Conservation (phyloP, 2,113 vertebrate genomes). For the Microtus ochrogaster region DNA sequence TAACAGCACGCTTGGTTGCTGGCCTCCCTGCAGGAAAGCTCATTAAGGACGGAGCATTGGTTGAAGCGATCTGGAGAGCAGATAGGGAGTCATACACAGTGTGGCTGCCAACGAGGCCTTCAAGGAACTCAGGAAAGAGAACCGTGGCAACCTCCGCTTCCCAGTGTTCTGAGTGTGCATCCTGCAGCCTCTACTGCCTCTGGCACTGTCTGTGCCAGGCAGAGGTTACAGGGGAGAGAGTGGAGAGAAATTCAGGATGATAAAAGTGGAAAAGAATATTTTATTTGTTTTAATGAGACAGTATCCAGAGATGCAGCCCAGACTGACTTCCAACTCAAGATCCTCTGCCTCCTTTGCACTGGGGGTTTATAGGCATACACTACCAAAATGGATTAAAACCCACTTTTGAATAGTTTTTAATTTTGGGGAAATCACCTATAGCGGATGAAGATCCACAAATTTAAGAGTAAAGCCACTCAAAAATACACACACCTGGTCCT, state of each 20-base stretch:
- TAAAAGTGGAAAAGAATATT: neutral
- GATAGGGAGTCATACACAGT: neutral
- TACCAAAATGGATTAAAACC: neutral
- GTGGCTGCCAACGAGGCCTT: neutral
- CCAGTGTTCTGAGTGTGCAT: neutral
- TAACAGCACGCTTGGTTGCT: neutral
- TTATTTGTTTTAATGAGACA: neutral
- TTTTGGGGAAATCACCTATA: neutral
- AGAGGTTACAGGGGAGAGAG: neutral
- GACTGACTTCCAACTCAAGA: neutral
- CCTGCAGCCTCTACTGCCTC: neutral
- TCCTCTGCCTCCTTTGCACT: neutral
- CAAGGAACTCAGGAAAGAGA: neutral
- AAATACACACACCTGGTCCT: fast-evolving
- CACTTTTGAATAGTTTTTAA: neutral
- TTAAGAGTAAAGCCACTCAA: neutral
- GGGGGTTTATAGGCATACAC: neutral
- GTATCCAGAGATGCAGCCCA: neutral
- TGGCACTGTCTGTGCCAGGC: neutral
- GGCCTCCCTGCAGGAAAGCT: neutral
- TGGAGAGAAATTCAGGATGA: neutral
- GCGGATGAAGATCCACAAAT: neutral
- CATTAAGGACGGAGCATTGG: neutral
- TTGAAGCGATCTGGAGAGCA: neutral
- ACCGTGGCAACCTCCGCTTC: neutral